phyloP scores from a whole-genome alignment of 2,888 invertebrate species.

The Trilocha varians region DNA sequence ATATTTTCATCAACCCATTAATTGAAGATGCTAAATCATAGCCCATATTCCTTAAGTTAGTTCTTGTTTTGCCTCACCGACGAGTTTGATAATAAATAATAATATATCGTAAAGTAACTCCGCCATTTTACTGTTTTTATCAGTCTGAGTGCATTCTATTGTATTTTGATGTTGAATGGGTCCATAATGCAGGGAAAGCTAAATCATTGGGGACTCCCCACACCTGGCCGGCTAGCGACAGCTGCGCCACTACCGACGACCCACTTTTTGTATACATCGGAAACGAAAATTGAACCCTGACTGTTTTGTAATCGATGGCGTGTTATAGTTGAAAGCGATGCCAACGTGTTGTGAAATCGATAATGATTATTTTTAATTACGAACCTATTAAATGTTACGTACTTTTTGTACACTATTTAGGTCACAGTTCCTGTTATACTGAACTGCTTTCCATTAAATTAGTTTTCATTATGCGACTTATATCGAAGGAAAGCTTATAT shows the following conservation, averaged over 20 bases:
- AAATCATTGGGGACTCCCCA: constrained; percentile 11
- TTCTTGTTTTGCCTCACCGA: too few relatives aligned
- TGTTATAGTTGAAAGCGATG: not conserved
- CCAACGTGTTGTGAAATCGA: constrained; percentile 3
- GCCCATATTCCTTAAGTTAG: too few relatives aligned
- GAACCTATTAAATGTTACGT: too few relatives aligned
- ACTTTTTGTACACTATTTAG: too few relatives aligned
- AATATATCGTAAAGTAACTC: too few relatives aligned
- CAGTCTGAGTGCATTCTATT: constrained; percentile 20
- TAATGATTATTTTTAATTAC: not conserved
- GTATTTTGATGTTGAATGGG: constrained; percentile 21
- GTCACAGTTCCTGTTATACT: too few relatives aligned
- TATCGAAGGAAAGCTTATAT: too few relatives aligned
- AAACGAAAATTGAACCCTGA: constrained; percentile 5
- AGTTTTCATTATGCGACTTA: too few relatives aligned
- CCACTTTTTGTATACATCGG: constrained; percentile 15
- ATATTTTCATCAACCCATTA: too few relatives aligned
- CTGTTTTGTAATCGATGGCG: constrained; percentile 1
- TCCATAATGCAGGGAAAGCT: constrained; percentile 9
- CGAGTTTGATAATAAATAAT: too few relatives aligned
- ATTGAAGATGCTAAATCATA: too few relatives aligned
- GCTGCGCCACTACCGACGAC: constrained; percentile 33
- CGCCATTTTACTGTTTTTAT: not conserved
- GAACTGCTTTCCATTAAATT: too few relatives aligned
- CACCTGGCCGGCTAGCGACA: constrained; percentile 40